phyloP scores from a whole-genome alignment of 2,797 vertebrate species.

The Acanthiza pusilla region DNA sequence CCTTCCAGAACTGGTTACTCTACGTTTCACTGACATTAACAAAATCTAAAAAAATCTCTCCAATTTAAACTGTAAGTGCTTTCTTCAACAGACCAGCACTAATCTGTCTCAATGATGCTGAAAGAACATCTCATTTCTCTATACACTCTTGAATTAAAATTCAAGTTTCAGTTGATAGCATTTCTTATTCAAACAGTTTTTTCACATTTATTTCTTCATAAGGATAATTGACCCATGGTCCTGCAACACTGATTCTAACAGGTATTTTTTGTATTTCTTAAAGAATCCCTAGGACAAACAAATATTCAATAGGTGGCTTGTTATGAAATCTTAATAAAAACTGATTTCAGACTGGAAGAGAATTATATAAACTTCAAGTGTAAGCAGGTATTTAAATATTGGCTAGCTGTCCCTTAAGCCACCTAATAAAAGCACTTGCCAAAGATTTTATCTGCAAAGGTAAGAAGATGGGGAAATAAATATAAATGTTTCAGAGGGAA shows the following conservation, averaged over 20 bases:
- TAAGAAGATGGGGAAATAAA: not conserved
- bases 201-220: not conserved
- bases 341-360: not conserved
- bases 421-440: not conserved
- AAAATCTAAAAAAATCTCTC: not conserved
- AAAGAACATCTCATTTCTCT: not conserved
- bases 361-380: not conserved
- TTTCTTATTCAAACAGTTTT: not conserved
- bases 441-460: not conserved
- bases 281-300: not conserved
- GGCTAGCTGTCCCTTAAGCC: not conserved
- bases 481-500: not conserved
- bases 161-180: not conserved
- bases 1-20: not conserved
- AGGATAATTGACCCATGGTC: not conserved
- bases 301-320: not conserved
- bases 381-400: not conserved
- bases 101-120: not conserved
- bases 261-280: not conserved
- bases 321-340: not conserved
- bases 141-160: not conserved
- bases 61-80: not conserved
- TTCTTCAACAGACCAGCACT: not conserved
- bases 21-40: not conserved
- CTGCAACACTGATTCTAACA: not conserved